Evolutionary conservation across 2,888 invertebrate genomes (phyloP).

Genomic region (Thera obeliscata): DNA sequence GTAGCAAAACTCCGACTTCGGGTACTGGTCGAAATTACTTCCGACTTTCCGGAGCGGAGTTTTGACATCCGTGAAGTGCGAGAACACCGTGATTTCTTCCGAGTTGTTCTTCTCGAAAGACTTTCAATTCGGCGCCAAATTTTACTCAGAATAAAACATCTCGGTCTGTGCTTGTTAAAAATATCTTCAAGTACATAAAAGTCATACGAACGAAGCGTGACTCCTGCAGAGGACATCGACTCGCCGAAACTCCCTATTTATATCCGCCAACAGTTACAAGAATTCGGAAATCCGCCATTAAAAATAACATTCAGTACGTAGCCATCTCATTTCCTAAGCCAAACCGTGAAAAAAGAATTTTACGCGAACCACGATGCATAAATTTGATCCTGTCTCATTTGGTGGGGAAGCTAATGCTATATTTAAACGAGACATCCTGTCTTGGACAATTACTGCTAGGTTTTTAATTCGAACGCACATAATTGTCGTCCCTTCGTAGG

Average conservation of each 20-base stretch:
- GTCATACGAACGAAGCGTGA: conserved; percentile 32
- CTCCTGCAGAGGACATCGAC: conserved; percentile 36
- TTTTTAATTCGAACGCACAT: conserved; percentile 37
- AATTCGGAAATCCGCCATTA: conserved; percentile 15
- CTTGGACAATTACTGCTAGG: conserved; percentile 40
- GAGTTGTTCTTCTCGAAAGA: neutral
- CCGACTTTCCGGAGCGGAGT: neutral
- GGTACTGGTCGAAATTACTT: neutral
- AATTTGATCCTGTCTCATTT: conserved; percentile 44
- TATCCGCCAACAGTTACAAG: conserved; percentile 19
- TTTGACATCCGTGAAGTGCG: too few species aligned
- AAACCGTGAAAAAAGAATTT: conserved; percentile 25
- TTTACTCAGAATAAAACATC: neutral
- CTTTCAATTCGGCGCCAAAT: neutral
- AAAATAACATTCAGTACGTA: conserved; percentile 4
- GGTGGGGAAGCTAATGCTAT: conserved; percentile 41
- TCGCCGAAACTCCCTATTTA: conserved; percentile 34
- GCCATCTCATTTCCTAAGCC: conserved; percentile 21
- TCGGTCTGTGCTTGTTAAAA: conserved; percentile 14
- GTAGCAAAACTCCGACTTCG: too few species aligned
- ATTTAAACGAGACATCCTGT: conserved; percentile 59
- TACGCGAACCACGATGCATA: conserved; percentile 41
- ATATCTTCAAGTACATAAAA: conserved; percentile 37
- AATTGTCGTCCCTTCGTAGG: conserved; percentile 30
- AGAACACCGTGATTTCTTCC: too few species aligned